phyloP scores from a whole-genome alignment of 2,888 invertebrate genomes.

The Xylocampa areola region DNA sequence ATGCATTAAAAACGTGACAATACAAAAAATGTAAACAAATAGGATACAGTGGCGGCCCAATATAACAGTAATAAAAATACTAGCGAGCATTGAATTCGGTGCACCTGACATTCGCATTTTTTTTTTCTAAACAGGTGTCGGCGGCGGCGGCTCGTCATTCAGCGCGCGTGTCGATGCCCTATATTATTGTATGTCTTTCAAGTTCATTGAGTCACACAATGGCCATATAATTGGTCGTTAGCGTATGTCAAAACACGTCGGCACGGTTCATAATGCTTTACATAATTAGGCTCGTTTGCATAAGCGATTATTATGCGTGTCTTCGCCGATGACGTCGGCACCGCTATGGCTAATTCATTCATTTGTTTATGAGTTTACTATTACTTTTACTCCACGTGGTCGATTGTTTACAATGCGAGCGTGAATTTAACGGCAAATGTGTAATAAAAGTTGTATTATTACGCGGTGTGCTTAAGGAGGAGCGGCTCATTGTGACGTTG shows the following conservation, averaged over 20 bases:
- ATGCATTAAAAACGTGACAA: slow-evolving; percentile 49
- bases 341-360: slow-evolving; percentile 86
- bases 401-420: slow-evolving; percentile 80
- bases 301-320: slow-evolving; percentile 88
- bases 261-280: slow-evolving; percentile 82
- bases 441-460: slow-evolving; percentile 79
- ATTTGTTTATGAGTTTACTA: slow-evolving; percentile 85
- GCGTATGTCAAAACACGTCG: slow-evolving; percentile 86
- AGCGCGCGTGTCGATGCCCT: slow-evolving; percentile 84
- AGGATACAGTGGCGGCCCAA: slow-evolving; percentile 44
- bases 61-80: slow-evolving; percentile 71
- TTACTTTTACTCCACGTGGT: slow-evolving; percentile 85
- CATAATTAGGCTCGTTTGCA: slow-evolving; percentile 88
- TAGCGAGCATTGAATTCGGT: slow-evolving; percentile 72
- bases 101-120: slow-evolving; percentile 80
- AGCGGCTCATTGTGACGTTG: slow-evolving; percentile 60
- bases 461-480: slow-evolving; percentile 64
- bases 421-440: slow-evolving; percentile 77
- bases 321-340: slow-evolving; percentile 80
- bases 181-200: slow-evolving; percentile 86
- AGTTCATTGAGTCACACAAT: slow-evolving; percentile 88
- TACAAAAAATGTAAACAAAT: slow-evolving; percentile 64
- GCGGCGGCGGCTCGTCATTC: slow-evolving; percentile 65
- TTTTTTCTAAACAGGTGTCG: slow-evolving; percentile 85
- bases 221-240: slow-evolving; percentile 85